These are phyloP conservation scores for Griposia aprilina DNA, from an alignment of 2,888 invertebrate genomes.

Conservation along the genomic window DNA sequence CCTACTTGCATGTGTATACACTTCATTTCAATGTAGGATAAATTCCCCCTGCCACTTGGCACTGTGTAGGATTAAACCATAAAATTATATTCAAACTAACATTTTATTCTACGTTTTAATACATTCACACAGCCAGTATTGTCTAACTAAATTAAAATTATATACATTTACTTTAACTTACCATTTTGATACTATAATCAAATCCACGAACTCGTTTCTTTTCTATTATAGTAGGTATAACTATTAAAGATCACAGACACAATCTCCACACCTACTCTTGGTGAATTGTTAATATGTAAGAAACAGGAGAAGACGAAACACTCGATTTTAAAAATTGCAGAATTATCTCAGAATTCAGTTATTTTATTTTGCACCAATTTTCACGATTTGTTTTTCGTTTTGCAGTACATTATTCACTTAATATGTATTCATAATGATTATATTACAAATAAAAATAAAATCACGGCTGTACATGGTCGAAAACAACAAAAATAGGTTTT, in stretches of 20 bases:
- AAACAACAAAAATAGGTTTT: conserved; percentile 69
- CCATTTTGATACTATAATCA: conserved; percentile 34
- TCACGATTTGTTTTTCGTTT: conserved; percentile 34
- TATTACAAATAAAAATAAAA: conserved; percentile 51
- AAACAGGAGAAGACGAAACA: conserved; percentile 40
- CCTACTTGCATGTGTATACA: neutral
- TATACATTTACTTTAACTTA: conserved; percentile 38
- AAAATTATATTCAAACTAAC: neutral
- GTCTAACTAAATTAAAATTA: neutral
- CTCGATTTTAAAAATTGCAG: conserved; percentile 26
- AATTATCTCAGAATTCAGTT: conserved; percentile 28
- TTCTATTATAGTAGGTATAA: neutral
- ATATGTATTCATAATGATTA: neutral
- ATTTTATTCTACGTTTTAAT: neutral
- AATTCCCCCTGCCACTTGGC: neutral
- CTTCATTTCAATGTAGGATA: neutral
- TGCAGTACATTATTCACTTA: conserved; percentile 21
- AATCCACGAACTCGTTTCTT: conserved; percentile 51
- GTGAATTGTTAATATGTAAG: conserved; percentile 11
- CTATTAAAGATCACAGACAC: conserved; percentile 58
- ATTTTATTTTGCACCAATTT: conserved; percentile 32
- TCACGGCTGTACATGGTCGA: conserved; percentile 47
- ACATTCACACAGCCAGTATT: neutral
- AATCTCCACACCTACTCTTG: conserved; percentile 58
- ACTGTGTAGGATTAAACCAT: neutral